These are phyloP conservation scores for Pachyramphus minor DNA, from an alignment of 2,113 vertebrate genomes.

Conservation along the genomic window DNA sequence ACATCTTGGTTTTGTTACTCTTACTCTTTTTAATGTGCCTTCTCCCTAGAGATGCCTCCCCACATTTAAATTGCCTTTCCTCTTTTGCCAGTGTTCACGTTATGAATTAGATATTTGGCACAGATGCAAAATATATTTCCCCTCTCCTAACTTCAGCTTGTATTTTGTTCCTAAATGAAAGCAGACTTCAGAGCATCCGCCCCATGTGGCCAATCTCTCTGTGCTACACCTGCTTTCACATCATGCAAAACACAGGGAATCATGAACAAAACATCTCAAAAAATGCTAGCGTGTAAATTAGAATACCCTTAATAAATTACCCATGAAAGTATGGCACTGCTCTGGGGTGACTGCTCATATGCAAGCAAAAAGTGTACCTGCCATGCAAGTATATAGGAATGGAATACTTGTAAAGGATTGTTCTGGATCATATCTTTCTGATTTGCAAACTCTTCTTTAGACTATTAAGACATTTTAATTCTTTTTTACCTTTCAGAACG, in stretches of 20 bases:
- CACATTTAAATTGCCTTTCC: not conserved
- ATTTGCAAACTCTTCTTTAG: not conserved
- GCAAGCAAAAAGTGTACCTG: not conserved
- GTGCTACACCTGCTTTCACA: not conserved
- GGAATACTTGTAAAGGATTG: not conserved
- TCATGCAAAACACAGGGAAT: not conserved
- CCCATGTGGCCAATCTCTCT: not conserved
- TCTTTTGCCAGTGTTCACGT: constrained; percentile 9
- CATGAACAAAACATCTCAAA: not conserved
- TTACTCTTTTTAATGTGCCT: not conserved
- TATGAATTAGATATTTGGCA: not conserved
- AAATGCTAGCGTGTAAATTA: not conserved
- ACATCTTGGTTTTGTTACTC: not conserved
- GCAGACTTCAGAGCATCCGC: not conserved
- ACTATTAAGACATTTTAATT: not conserved
- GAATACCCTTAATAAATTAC: not conserved
- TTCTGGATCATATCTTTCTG: not conserved
- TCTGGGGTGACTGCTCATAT: not conserved
- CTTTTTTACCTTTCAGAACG: not conserved
- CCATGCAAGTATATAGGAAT: not conserved
- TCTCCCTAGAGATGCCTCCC: not conserved
- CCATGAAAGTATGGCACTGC: not conserved
- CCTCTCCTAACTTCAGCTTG: not conserved
- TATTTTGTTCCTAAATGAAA: constrained; percentile 8
- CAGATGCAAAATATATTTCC: not conserved